Base-by-base conservation (phyloP, 2,113 vertebrate species). In the Pterocles gutturalis region DNA sequence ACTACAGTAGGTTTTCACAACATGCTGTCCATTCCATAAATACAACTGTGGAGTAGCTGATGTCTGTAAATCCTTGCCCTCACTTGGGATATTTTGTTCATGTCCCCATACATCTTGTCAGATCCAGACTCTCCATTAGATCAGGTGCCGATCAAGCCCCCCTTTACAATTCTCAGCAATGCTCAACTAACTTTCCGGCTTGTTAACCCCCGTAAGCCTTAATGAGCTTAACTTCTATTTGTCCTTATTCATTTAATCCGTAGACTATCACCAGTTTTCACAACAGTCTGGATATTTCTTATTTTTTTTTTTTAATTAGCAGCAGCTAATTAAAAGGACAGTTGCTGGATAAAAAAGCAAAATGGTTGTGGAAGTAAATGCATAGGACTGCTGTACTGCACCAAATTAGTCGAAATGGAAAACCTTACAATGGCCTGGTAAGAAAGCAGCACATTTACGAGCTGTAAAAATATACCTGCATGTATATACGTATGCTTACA, bases 151-250 rank as follows among this genome's bases (percentile, higher is more conserved):
- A 0, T 11, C 26, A 91, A 82, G 13, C 20, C 6, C 3, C 22
- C 57, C 36, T 48, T 83, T 67, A 77, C 57, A 91, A 54, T 93
- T 87, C 46, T 83, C 29, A 89, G 43, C 53, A 67, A 51, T 21
- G 24, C 38, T 70, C 8, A 2, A 58, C 26, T 93, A 67, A 86
- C 70, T 51, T 89, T 96, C 29, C 87, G 79, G 84, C 67, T 95
- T 7, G 2, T 95, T 96, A 95, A 91, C 57, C 60, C 64, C 36
- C 13, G 11, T 84, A 90, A 96, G 16, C 48, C 49, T 90, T 97
- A 96, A 95, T 81, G 65, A 91, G 72, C 69, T 94, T 93, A 95
- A 87, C 78, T 95, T 97, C 82, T 91, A 58, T 90, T 93, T 96
- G 77, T 78, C 72, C 66, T 93, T 69, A 95, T 71, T 90, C 22